Evolutionary conservation across 2,797 vertebrate species (phyloP).

Genomic region (Chelon labrosus): DNA sequence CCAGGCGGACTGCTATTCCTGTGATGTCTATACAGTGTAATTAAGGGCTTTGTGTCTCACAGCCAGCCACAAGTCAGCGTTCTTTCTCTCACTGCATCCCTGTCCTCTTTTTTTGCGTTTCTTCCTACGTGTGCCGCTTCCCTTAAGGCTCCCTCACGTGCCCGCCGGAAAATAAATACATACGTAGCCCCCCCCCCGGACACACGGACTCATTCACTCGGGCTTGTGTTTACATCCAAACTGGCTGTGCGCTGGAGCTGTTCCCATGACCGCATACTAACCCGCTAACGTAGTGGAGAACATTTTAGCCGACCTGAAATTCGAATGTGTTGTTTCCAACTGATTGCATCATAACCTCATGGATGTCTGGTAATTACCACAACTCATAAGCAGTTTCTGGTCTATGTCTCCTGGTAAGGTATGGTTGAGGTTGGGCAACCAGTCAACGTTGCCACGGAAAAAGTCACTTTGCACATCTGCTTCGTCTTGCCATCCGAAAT

Average conservation of each 20-base stretch:
- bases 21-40: slow-evolving; percentile 79
- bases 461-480: no score
- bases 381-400: not conserved
- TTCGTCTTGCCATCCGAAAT: no score
- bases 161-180: slow-evolving; percentile 13
- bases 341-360: not conserved
- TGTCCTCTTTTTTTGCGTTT: slow-evolving; percentile 23
- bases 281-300: slow-evolving; percentile 10
- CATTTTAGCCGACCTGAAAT: not conserved
- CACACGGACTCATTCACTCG: not conserved
- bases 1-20: slow-evolving; percentile 72
- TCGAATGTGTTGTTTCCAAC: not conserved
- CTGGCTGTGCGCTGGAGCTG: not conserved
- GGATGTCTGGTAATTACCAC: not conserved
- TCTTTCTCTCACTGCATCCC: slow-evolving; percentile 41
- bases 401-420: not conserved
- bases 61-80: slow-evolving; percentile 65
- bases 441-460: not conserved
- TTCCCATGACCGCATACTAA: slow-evolving; percentile 26
- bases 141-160: slow-evolving; percentile 30
- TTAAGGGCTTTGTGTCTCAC: slow-evolving; percentile 81
- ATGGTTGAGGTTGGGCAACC: not conserved
- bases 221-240: slow-evolving; percentile 1
- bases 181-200: not conserved
- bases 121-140: slow-evolving; percentile 1